Evolutionary conservation across 2,888 invertebrate species (phyloP), one percentile per base, ranked within the genome.

Genomic region (Euplexia lucipara): DNA sequence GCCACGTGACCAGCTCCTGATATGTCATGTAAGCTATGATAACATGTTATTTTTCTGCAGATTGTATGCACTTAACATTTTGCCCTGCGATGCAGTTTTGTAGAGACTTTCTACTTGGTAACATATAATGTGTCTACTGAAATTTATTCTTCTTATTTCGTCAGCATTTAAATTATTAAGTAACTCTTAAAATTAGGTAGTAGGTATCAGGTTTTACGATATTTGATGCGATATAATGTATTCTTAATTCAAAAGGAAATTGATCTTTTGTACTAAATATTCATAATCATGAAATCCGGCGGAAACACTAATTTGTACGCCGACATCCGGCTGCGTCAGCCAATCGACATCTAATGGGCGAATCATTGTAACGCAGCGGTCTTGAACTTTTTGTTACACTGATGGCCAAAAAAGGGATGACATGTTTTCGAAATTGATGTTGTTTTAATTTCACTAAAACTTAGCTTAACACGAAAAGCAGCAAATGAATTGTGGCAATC

Each of bases 41-140:
- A 70, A 79, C 51, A 52, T 53, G 60, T 39, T 0, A 66, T 79
- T 75, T 79, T 79, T 74, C 26, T 69, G 14, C n/a, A 60, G 59
- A 60, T 78, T 69, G 26, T 54, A 48, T 44, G 47, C 56, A 59
- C 48, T 67, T 78, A 66, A 51, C 63, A 51, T 20, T 39, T 32
- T 44, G 51, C 45, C n/a, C 35, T 10, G 37, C 3, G 22, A 10
- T 53, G 9, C 10, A 41, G 26, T 26, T 47, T 45, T 56, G 47
- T 64, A 52, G 47, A 57, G 53, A 52, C 34, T 76, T 57, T 76
- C 53, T 63, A 56, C 49, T 58, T 51, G 51, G 49, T 8, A 26
- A 48, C 14, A 39, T 35, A 51, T 9, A 56, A 37, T 45, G 16
- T 53, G 16, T 39, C n/a, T 8, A 47, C 22, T 37, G 18, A 32